Evolutionary conservation across 1,140 invertebrate genomes (phyloP).

Genomic region (Zaprionus nigranus): DNA sequence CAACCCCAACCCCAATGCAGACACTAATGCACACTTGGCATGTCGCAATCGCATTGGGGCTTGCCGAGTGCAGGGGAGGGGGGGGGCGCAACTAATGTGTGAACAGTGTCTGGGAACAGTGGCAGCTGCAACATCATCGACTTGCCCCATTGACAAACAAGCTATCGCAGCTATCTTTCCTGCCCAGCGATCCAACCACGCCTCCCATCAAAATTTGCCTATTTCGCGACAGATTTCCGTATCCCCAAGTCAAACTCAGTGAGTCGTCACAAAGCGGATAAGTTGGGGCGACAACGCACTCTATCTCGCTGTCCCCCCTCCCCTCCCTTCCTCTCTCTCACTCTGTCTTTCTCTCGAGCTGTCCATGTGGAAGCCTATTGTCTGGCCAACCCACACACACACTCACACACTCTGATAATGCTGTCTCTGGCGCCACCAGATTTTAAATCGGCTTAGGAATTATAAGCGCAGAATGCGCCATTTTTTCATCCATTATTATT

Average conservation of each 20-base stretch:
- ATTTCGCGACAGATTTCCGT: conserved; percentile 40
- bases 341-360: not conserved
- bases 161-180: conserved; percentile 22
- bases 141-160: conserved; percentile 44
- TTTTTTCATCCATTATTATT: conserved; percentile 62
- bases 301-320: not conserved
- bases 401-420: not conserved
- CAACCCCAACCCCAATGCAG: not conserved
- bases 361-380: conserved; percentile 40
- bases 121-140: conserved; percentile 53
- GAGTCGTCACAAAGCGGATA: conserved; percentile 51
- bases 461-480: conserved; percentile 47
- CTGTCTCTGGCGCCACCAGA: conserved; percentile 38
- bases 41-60: conserved; percentile 42
- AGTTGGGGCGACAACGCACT: conserved; percentile 20
- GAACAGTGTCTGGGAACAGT: conserved; percentile 52
- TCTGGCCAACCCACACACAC: conserved; percentile 35
- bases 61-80: not conserved
- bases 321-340: not conserved
- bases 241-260: conserved; percentile 42
- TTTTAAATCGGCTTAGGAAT: conserved; percentile 56
- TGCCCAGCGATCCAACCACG: not conserved
- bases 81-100: conserved; percentile 37
- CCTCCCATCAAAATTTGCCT: conserved; percentile 33
- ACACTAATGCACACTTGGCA: conserved; percentile 55